Evolutionary conservation across 1,140 invertebrate genomes (phyloP).

Genomic region (Harlomillsia oculata): DNA sequence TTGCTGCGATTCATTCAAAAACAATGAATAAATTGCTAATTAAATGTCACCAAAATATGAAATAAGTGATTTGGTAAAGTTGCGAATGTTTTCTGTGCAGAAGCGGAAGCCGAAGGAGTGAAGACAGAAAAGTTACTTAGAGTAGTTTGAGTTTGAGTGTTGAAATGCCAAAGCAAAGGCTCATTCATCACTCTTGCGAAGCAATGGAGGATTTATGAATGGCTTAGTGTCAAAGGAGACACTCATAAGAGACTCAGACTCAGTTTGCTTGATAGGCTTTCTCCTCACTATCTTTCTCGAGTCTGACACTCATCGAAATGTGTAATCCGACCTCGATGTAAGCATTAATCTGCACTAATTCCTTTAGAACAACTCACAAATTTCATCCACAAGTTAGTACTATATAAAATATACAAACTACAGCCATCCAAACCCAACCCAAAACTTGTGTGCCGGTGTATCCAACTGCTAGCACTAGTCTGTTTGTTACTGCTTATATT

Average conservation of each 20-base stretch:
- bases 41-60: too few species aligned
- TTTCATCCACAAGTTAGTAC: too few species aligned
- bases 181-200: conserved; percentile 23
- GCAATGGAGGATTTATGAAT: conserved; percentile 21
- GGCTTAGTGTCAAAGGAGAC: conserved; percentile 25
- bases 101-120: too few species aligned
- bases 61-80: too few species aligned
- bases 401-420: background rate
- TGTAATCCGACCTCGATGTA: conserved; percentile 8
- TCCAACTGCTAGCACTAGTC: too few species aligned
- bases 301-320: conserved; percentile 20
- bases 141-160: background rate
- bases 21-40: too few species aligned
- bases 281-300: background rate
- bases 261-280: conserved; percentile 7
- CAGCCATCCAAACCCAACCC: too few species aligned
- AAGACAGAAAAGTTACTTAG: background rate
- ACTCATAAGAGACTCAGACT: conserved; percentile 30
- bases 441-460: too few species aligned
- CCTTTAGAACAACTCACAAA: too few species aligned
- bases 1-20: too few species aligned
- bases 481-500: too few species aligned
- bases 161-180: background rate
- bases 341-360: conserved; percentile 12
- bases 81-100: too few species aligned